A percentile compares a stretch with the other conserved stretches of the same genome.
Conservation (phyloP, 2,797 vertebrate genomes). For the Nothura maculosa region DNA sequence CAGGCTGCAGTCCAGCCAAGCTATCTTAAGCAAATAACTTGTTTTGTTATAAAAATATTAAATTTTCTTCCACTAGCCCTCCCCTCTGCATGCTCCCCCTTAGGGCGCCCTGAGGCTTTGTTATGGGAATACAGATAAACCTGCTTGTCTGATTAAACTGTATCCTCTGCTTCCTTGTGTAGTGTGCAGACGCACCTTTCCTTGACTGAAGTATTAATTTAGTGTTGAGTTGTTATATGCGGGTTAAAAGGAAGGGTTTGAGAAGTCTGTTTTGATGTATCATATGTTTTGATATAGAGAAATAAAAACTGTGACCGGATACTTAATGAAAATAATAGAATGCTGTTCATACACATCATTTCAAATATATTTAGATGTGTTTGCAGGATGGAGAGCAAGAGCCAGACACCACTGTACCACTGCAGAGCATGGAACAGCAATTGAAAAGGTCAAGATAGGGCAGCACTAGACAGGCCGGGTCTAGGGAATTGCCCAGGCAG, state of each 20-base stretch:
- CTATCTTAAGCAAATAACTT: constrained; percentile 84
- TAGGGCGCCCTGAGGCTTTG: constrained; percentile 37
- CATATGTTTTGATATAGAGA: background rate
- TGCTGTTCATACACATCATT: background rate
- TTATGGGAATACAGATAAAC: constrained; percentile 49
- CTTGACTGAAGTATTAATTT: background rate
- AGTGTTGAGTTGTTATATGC: background rate
- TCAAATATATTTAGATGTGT: background rate
- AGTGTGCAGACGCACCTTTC: background rate
- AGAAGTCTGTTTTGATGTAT: background rate
- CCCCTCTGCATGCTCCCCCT: constrained; percentile 52
- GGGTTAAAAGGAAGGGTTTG: background rate
- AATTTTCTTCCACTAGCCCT: constrained; percentile 75
- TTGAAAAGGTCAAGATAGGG: background rate
- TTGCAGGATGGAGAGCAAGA: background rate
- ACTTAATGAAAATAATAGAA: constrained; percentile 26
- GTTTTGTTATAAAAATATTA: constrained; percentile 82
- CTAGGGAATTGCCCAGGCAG: background rate
- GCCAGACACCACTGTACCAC: background rate
- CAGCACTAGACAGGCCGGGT: background rate
- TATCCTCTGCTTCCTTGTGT: background rate
- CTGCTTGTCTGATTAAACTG: constrained; percentile 42
- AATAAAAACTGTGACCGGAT: background rate
- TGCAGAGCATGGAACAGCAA: background rate
- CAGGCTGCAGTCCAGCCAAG: constrained; percentile 79